phyloP scores from a whole-genome alignment of 2,888 invertebrate genomes.

The Eupithecia exiguata region DNA sequence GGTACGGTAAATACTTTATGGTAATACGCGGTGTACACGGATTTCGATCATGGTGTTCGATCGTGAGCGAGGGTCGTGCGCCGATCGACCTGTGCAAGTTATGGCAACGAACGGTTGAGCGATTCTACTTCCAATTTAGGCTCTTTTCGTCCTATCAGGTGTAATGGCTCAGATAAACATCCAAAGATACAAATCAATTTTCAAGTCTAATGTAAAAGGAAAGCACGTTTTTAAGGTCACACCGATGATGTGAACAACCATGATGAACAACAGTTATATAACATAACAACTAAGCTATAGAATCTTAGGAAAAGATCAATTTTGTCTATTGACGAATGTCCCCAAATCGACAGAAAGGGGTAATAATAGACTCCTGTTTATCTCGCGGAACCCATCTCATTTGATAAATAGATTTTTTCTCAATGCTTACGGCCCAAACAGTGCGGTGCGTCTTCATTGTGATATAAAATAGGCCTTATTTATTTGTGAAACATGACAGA shows the following conservation, averaged over 20 bases:
- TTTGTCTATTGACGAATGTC: slow-evolving; percentile 45
- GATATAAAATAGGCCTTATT: slow-evolving; percentile 76
- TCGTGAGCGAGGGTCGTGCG: slow-evolving; percentile 77
- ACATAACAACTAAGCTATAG: background rate
- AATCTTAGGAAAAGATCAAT: slow-evolving; percentile 13
- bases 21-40: slow-evolving; percentile 75
- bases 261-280: background rate
- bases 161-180: slow-evolving; percentile 13
- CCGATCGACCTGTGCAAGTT: slow-evolving; percentile 60
- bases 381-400: slow-evolving; percentile 75
- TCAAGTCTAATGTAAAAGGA: background rate
- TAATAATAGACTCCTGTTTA: slow-evolving; percentile 76
- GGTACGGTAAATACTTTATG: slow-evolving; percentile 65
- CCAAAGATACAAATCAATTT: slow-evolving; percentile 17
- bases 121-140: slow-evolving; percentile 28
- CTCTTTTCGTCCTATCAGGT: slow-evolving; percentile 14
- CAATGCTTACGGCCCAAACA: slow-evolving; percentile 68
- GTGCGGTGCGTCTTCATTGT: slow-evolving; percentile 71
- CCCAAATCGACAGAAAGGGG: slow-evolving; percentile 69
- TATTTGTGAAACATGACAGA: slow-evolving; percentile 80
- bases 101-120: slow-evolving; percentile 29
- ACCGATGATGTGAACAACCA: slow-evolving; percentile 12
- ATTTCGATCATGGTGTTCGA: slow-evolving; percentile 77
- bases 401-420: slow-evolving; percentile 79
- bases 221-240: slow-evolving; percentile 8